Base-by-base conservation (phyloP, 2,888 invertebrate species). In the Agrilus cyanescens region DNA sequence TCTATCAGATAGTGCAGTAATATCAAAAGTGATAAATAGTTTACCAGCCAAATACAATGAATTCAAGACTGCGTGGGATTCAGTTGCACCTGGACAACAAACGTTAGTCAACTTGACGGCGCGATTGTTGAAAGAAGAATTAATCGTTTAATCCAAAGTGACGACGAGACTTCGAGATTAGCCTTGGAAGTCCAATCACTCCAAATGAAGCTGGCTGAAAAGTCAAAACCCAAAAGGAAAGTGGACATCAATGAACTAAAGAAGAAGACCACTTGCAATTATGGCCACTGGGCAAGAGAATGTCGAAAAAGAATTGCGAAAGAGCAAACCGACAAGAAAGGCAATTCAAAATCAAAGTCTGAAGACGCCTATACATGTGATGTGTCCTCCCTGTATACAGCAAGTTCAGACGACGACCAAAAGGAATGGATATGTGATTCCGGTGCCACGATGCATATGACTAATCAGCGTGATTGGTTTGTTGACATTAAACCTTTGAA, bases 391-490 rank as follows among this genome's bases (percentile, higher is more conserved):
- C 25, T 46, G 13, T 44, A 41, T 35, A 40, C 40, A 18, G 37
- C 44, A 5, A 46, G 43, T 12, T 38, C 38, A 32, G 44, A 41
- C n/a, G 40, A 45, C 15, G 44, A 45, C n/a, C 15, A 20, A 30
- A 44, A 45, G 0, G 43, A 50, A 31, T 55, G 53, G 52, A 49
- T 53, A 29, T 50, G 47, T 40, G 53, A 53, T 47, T 54, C 53
- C 16, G 49, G 54, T 38, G 54, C 53, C 2, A 54, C 50, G 32
- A 41, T 44, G 15, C 52, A 54, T 32, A 50, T 55, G 34, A 50
- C 52, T 1, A n/a, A 44, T n/a, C 38, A 52, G 32, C 46, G 46
- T 2, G 41, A 46, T 32, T 53, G 48, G 48, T 46, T 55, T 40
- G 45, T 41, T 14, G 37, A 16, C 6, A 29, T 48, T n/a, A 38